A percentile compares a stretch with the other conserved stretches of the same genome.
These are phyloP conservation scores for Thamnaconus septentrionalis DNA, from an alignment of 2,113 vertebrate species.

Conservation along the genomic window DNA sequence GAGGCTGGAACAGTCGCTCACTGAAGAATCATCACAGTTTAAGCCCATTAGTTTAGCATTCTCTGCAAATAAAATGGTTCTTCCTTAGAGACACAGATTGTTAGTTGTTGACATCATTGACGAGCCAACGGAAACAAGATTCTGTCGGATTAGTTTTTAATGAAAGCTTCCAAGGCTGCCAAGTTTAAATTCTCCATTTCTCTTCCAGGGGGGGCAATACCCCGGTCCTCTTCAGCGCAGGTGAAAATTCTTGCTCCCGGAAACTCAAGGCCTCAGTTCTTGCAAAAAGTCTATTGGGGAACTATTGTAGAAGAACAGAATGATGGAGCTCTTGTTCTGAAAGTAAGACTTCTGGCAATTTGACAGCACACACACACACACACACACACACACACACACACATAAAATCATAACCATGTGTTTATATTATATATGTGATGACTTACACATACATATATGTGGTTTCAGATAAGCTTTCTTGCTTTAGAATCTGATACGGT, in stretches of 20 bases:
- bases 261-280: slow-evolving; percentile 70
- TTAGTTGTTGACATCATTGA: too few relatives aligned
- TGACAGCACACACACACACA: not conserved
- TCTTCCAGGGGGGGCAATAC: slow-evolving; percentile 64
- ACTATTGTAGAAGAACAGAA: slow-evolving; percentile 69
- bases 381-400: too few relatives aligned
- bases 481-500: slow-evolving; percentile 38
- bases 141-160: not conserved
- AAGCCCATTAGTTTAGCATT: too few relatives aligned
- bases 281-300: slow-evolving; percentile 53
- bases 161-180: too few relatives aligned
- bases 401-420: not conserved
- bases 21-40: too few relatives aligned
- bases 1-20: too few relatives aligned
- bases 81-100: too few relatives aligned
- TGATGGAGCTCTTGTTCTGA: slow-evolving; percentile 51
- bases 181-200: not conserved
- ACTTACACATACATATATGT: too few relatives aligned
- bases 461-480: slow-evolving; percentile 63
- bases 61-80: too few relatives aligned
- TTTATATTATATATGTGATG: not conserved
- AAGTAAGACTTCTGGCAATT: slow-evolving; percentile 42
- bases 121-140: not conserved
- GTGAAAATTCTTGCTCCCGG: slow-evolving; percentile 71
- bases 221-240: slow-evolving; percentile 63